Base-by-base conservation (phyloP, 1,140 invertebrate genomes). In the Coelopa frigida region DNA sequence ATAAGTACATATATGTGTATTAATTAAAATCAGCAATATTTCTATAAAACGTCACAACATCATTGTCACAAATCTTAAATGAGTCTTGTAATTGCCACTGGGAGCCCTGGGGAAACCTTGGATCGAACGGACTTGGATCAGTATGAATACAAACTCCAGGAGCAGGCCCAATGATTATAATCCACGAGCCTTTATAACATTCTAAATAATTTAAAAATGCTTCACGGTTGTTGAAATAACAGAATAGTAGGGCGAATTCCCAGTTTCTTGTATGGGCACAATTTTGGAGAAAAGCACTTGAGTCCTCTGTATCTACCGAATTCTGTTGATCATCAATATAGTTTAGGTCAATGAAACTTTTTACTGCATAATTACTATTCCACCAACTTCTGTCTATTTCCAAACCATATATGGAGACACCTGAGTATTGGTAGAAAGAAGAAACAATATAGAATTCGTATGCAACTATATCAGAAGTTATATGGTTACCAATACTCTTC, bases 101-200 rank as follows among this genome's bases (percentile, higher is more conserved):
- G 15, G 11, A 1, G 24, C 44, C 48, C 67, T 18, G 50, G 43
- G 53, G 72, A 60, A 72, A 77, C 51, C 73, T 75, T 24, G 64
- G 57, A 48, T 76, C 73, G 47, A 84, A 78, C 0, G 83, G 83
- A 48, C 73, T 65, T 0, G 84, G 84, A 55, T 82, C 76, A 5
- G 83, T 83, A 51, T 78, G 76, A n/a, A 80, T 76, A 37, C 77
- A 73, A 49, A 73, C 62, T 2, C 73, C 75, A n/a, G 76, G 63
- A n/a, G 68, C 71, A 0, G 84, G 83, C 4, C 85, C 85, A 51
- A 86, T 82, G 11, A 87, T 78, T 46, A 86, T 72, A 5, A 87
- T 52, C 33, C 79, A 70, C 18, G 69, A 70, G 2, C 84, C 84
- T 4, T 59, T 56, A 58, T 76, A 86, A 36, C 72, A 53, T 23